Percentiles rank a stretch among this genome's conserved stretches.
Conservation (phyloP, 2,888 invertebrate genomes). For the Tridacna gigas region DNA sequence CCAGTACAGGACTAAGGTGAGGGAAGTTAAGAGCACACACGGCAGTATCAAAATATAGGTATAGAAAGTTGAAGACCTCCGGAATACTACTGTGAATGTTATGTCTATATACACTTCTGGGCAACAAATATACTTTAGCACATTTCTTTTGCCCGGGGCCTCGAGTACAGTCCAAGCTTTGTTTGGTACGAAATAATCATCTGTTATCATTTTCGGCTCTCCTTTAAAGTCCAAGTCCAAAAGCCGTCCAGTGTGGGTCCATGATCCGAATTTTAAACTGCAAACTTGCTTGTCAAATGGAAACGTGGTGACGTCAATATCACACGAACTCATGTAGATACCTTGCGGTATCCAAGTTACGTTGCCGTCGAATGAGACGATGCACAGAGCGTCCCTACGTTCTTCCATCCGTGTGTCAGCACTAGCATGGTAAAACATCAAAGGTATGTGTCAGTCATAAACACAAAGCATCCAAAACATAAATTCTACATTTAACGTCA, state of each 20-base stretch:
- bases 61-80: slow-evolving; percentile 82
- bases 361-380: slow-evolving; percentile 78
- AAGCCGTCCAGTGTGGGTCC: slow-evolving; percentile 83
- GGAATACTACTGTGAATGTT: slow-evolving; percentile 80
- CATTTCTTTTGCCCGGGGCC: slow-evolving; percentile 79
- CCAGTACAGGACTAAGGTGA: slow-evolving; percentile 85
- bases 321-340: slow-evolving; percentile 84
- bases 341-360: slow-evolving; percentile 82
- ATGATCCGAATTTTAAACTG: slow-evolving; percentile 84
- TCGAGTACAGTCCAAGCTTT: slow-evolving; percentile 84
- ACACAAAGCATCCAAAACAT: slow-evolving; percentile 18
- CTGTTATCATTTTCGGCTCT: slow-evolving; percentile 65
- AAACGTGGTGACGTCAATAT: slow-evolving; percentile 84
- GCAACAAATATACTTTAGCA: slow-evolving; percentile 80
- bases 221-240: slow-evolving; percentile 77
- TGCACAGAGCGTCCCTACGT: slow-evolving; percentile 83
- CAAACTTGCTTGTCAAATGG: slow-evolving; percentile 85
- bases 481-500: slow-evolving; percentile 29
- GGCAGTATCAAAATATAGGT: slow-evolving; percentile 85
- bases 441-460: slow-evolving; percentile 27
- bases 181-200: slow-evolving; percentile 82
- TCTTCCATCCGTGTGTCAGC: slow-evolving; percentile 84
- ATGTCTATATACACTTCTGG: slow-evolving; percentile 82
- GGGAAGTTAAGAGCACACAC: slow-evolving; percentile 84
- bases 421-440: slow-evolving; percentile 69